These are phyloP conservation scores for Pissodes strobi DNA, from an alignment of 1,140 invertebrate genomes.

Conservation along the genomic window DNA sequence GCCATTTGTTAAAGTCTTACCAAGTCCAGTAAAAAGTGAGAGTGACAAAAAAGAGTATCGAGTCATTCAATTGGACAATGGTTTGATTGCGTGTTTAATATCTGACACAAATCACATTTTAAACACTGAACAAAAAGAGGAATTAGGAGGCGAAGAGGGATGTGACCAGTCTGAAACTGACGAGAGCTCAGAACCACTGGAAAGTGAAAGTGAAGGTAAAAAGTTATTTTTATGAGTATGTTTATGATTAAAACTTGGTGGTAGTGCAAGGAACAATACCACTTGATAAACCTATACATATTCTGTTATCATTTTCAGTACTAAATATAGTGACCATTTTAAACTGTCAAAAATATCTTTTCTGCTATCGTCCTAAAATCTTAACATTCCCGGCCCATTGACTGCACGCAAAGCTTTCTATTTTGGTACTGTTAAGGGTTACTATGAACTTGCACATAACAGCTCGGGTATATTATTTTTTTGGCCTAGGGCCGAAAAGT, in stretches of 20 bases:
- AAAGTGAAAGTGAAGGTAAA: slow-evolving; percentile 25
- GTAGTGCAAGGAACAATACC: not conserved
- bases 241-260: not conserved
- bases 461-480: no score
- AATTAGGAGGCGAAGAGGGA: slow-evolving; percentile 49
- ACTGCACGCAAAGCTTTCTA: no score
- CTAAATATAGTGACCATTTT: no score
- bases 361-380: no score
- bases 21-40: slow-evolving; percentile 61
- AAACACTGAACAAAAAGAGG: no score
- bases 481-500: no score
- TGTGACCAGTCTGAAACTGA: slow-evolving; percentile 50
- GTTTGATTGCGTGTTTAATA: slow-evolving; percentile 69
- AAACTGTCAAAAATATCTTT: no score
- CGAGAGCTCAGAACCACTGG: slow-evolving; percentile 16
- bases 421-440: no score
- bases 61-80: slow-evolving; percentile 69
- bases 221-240: slow-evolving; percentile 11
- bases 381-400: no score
- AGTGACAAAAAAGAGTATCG: slow-evolving; percentile 66
- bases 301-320: no score
- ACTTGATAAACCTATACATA: not conserved
- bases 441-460: no score
- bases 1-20: slow-evolving; percentile 38
- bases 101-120: slow-evolving; percentile 58